Conservation (phyloP, 92 coral and sea anemone species). For the Phenganax subtilis region DNA sequence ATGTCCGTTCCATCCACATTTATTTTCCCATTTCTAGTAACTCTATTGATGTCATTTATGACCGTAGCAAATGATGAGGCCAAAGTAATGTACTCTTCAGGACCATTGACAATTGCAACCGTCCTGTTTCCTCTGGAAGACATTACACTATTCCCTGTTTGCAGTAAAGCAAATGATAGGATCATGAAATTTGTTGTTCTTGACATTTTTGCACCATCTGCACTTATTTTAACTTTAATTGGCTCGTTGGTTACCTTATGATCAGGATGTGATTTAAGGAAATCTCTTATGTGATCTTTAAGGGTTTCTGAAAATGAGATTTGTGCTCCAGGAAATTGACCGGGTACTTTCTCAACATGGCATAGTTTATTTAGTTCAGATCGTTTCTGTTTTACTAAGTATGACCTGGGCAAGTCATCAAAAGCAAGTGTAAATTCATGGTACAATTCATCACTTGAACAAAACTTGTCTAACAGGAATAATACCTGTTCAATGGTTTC, state of each 20-base stretch:
- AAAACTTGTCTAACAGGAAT: constrained; percentile 37
- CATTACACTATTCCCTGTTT: constrained; percentile 52
- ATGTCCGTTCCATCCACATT: constrained; percentile 37
- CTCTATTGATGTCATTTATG: constrained; percentile 35
- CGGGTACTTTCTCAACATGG: constrained; percentile 47
- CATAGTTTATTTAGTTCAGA: constrained; percentile 44
- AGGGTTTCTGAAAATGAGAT: constrained; percentile 43
- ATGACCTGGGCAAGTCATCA: constrained; percentile 45
- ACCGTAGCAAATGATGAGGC: constrained; percentile 29
- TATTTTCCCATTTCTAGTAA: constrained; percentile 12
- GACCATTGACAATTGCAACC: constrained; percentile 59
- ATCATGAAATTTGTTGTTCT: constrained; percentile 53
- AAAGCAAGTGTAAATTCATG: constrained; percentile 46
- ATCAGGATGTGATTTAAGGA: constrained; percentile 32
- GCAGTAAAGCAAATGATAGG: constrained; percentile 51
- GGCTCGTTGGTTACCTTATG: not conserved
- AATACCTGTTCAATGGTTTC: not conserved
- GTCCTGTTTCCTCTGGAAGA: constrained; percentile 60
- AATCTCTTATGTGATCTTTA: constrained; percentile 41
- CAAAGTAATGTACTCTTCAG: constrained; percentile 53
- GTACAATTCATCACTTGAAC: constrained; percentile 56
- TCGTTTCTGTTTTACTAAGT: constrained; percentile 53
- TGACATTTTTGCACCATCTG: constrained; percentile 65
- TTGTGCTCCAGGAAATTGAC: constrained; percentile 53
- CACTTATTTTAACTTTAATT: constrained; percentile 53